Percentiles rank a stretch among this genome's conserved stretches.
Evolutionary conservation across 1,140 invertebrate species (phyloP).

Genomic region (Babylonia areolata): DNA sequence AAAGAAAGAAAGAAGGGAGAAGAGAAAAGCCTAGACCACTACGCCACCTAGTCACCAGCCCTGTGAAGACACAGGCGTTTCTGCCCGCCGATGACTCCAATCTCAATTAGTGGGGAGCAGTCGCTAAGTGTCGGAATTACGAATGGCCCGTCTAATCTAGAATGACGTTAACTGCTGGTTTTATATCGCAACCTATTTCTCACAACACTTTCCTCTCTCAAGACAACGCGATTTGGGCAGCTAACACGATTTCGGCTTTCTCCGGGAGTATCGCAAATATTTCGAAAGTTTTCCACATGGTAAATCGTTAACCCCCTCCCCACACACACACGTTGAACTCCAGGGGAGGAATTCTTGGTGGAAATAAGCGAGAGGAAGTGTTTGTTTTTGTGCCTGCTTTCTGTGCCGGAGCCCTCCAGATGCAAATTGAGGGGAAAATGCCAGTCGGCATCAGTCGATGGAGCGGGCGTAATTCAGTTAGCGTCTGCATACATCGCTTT

Average conservation of each 20-base stretch:
- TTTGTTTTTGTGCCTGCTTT: constrained; percentile 36
- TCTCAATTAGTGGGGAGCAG: constrained; percentile 40
- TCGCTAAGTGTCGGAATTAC: constrained; percentile 41
- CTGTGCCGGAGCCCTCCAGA: constrained; percentile 30
- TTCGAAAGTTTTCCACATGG: constrained; percentile 42
- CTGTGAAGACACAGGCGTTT: background rate
- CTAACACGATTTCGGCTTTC: constrained; percentile 38
- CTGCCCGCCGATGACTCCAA: constrained; percentile 36
- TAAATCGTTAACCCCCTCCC: constrained; percentile 40
- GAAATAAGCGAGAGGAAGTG: constrained; percentile 31
- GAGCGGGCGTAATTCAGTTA: constrained; percentile 25
- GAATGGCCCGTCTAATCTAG: constrained; percentile 40
- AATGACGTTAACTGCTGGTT: constrained; percentile 42
- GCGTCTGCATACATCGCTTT: constrained; percentile 38
- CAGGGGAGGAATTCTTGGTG: background rate
- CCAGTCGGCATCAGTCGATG: constrained; percentile 33
- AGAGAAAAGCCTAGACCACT: background rate
- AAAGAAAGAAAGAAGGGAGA: no score
- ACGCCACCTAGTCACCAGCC: background rate
- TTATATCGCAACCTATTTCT: constrained; percentile 38
- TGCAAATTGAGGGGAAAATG: constrained; percentile 42
- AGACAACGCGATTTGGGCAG: constrained; percentile 14
- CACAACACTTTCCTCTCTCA: constrained; percentile 39
- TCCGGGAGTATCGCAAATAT: constrained; percentile 43
- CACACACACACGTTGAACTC: constrained; percentile 29